These are phyloP conservation scores for Micrasema longulum DNA, from an alignment of 1,140 invertebrate species.

Conservation along the genomic window DNA sequence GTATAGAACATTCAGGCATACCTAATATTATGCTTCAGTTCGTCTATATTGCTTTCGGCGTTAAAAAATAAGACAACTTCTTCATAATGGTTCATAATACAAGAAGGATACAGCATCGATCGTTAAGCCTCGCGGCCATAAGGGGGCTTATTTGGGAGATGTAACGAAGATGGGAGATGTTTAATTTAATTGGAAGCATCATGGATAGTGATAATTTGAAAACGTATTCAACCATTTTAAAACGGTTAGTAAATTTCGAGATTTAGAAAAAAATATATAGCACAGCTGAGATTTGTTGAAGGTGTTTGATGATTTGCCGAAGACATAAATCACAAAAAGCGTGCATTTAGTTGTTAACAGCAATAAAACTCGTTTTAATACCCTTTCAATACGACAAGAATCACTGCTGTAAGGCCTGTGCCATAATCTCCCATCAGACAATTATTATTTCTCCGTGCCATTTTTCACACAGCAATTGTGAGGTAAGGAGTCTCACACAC, in stretches of 20 bases:
- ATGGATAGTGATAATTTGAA: no score
- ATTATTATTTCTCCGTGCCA: conserved; percentile 36
- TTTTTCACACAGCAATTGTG: conserved; percentile 39
- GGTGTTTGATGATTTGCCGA: conserved; percentile 30
- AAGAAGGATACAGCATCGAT: neutral
- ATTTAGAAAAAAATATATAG: no score
- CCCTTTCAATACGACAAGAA: conserved; percentile 35
- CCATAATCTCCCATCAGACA: conserved; percentile 30
- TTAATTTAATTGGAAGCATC: no score
- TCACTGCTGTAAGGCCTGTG: conserved; percentile 14
- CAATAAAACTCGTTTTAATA: conserved; percentile 38
- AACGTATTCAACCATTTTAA: no score
- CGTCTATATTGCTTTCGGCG: conserved; percentile 8
- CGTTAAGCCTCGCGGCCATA: neutral
- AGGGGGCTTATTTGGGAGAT: neutral
- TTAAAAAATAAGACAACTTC: conserved; percentile 2
- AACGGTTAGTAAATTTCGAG: no score
- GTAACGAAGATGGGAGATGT: neutral
- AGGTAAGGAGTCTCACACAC: conserved; percentile 16
- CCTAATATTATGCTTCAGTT: neutral
- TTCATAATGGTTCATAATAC: conserved; percentile 4
- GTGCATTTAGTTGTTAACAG: conserved; percentile 38
- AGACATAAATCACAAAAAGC: conserved; percentile 29
- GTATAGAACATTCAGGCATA: no score
- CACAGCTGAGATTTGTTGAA: neutral